Base-by-base conservation (phyloP, 2,888 invertebrate species). In the Phasia obesa region DNA sequence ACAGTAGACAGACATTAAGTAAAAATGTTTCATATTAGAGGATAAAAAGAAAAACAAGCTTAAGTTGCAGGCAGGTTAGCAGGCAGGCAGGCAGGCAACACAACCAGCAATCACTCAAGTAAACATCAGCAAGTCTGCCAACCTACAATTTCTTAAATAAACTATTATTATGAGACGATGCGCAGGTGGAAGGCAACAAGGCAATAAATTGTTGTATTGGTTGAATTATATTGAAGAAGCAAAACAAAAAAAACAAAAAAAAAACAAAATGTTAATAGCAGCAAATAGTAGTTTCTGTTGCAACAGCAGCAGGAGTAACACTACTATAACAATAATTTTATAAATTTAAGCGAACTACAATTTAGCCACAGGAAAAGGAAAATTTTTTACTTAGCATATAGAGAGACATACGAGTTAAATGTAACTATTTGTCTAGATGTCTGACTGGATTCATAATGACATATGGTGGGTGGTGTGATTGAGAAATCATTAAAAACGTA, bases 181-280 rank as follows among this genome's bases (percentile, higher is more conserved):
- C 80, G 77, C 84, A 81, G 77, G 77, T 78, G 81, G 81, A 65
- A 55, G 84, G 75, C 84, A 86, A 67, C 81, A 65, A 42, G 59
- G 65, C 77, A 55, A 83, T 79, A 73, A 79, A 79, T 76, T 71
- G 35, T 71, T 76, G 65, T 60, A 76, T 76, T 71, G 76, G 65
- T 11, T 35, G 60, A 65, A 71, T 70, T 70, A 70, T 53, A 67
- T 51, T 38, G 44, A 31, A 13, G 0, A 60, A 17, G 25, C 38
- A 31, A 25, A 25, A 19, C 13, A 35, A 15, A 49, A 38, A 11
- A 31, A 3, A 47, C 9, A 11, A 27, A 15, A 42, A 27, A 21
- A 53, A 23, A 13, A 25, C 3, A 35, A 35, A 35, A n/a, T n/a
- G 6, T 35, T 27, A 25, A 19, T 19, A 51, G 60, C 76, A 55